Evolutionary conservation across 1,140 invertebrate genomes (phyloP).

Genomic region (Bradysia coprophila): DNA sequence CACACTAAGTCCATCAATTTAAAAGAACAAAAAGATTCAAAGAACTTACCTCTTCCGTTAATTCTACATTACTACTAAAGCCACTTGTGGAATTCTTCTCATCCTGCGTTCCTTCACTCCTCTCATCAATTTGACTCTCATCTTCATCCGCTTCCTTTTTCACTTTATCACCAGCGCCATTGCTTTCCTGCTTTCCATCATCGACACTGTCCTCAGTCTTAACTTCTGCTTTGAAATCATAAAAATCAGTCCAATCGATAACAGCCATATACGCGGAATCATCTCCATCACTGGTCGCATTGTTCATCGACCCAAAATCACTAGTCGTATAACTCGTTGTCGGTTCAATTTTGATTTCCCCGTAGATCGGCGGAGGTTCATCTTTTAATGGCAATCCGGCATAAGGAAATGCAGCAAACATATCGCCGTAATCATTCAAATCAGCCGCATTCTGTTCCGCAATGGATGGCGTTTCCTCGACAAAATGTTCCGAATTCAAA

Average conservation of each 20-base stretch:
- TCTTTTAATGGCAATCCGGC: conserved; percentile 19
- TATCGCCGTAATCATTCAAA: conserved; percentile 18
- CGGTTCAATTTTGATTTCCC: not conserved
- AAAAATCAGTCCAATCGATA: conserved; percentile 1
- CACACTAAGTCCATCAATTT: too few relatives aligned
- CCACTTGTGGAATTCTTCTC: conserved; percentile 2
- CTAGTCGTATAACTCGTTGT: not conserved
- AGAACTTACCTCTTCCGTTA: conserved; percentile 3
- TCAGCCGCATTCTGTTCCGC: conserved; percentile 22
- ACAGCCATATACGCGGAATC: not conserved
- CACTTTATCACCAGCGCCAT: not conserved
- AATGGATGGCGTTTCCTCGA: conserved; percentile 17
- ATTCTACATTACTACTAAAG: conserved; percentile 1
- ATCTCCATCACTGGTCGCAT: not conserved
- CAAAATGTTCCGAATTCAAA: conserved; percentile 13
- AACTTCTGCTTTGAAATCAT: not conserved
- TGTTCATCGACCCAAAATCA: not conserved
- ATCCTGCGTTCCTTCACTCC: not conserved
- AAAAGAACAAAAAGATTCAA: not conserved
- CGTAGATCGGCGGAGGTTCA: conserved; percentile 11
- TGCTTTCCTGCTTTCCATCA: not conserved
- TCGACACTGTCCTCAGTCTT: not conserved
- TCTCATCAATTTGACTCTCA: not conserved
- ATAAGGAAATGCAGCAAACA: conserved; percentile 13
- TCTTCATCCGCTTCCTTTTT: not conserved